Base-by-base conservation (phyloP, 2,888 invertebrate genomes). In the Camponotus fellah region DNA sequence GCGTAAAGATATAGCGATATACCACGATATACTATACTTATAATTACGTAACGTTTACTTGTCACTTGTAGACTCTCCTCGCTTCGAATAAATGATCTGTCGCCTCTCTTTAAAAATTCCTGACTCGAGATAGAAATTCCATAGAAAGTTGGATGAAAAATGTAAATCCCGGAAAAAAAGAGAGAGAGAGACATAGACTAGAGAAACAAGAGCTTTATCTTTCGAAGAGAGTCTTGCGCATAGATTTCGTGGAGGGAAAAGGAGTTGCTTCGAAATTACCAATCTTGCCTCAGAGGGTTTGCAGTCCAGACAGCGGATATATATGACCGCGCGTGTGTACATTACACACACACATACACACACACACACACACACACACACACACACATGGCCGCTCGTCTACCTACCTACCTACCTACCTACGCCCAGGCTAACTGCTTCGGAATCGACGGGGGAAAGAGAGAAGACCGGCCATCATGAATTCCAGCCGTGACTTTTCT, bases 201-300 rank as follows among this genome's bases (percentile, higher is more conserved):
- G 87, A 86, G 89, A 26, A 37, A 88, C 84, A 88, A 89, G 85
- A 88, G 88, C 88, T 90, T 91, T 91, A 91, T 91, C 88, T 90
- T 83, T 76, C 77, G 46, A 83, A 82, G 80, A 83, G 82, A 82
- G 71, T 83, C 82, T 84, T 82, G 86, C 58, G 85, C 86, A 85
- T 79, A 69, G 76, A 80, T 32, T 72, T 71, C 43, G 58, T 60
- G 26, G 10, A n/a, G 56, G 49, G 21, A 40, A 26, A 56, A 69
- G 87, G 89, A 87, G 88, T 43, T 85, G 85, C 87, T 83, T 86
- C 86, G 77, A 90, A 93, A 92, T 93, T 91, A 92, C 90, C 91
- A 88, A 93, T 93, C 89, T 84, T 82, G 82, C 60, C 43, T 49
- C 43, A 1, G 34, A 76, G 81, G 79, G 58, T 77, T 72, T 56